Conservation (phyloP, 2,113 vertebrate genomes). For the Speoplatyrhinus poulsoni region DNA sequence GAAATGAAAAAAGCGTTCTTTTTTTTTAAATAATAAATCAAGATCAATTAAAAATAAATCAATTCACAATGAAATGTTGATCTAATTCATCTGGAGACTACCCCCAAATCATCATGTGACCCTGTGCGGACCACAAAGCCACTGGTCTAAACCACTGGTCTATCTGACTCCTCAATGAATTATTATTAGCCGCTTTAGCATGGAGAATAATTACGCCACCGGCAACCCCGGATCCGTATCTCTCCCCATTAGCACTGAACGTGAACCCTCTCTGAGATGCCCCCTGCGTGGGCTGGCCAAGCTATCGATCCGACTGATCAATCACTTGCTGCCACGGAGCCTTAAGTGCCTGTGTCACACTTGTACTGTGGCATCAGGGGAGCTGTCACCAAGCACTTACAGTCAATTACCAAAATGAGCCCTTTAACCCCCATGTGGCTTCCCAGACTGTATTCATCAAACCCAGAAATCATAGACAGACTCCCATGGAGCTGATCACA, state of each 20-base stretch:
- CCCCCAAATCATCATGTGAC: too few relatives aligned
- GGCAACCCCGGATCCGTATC: slow-evolving; percentile 5
- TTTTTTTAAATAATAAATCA: too few relatives aligned
- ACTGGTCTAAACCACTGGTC: too few relatives aligned
- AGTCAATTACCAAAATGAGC: slow-evolving; percentile 81
- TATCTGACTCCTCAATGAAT: not conserved
- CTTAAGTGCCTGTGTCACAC: slow-evolving; percentile 62
- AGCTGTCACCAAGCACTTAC: slow-evolving; percentile 77
- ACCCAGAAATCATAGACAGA: slow-evolving; percentile 52
- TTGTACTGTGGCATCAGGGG: slow-evolving; percentile 68
- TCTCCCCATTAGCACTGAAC: slow-evolving; percentile 43
- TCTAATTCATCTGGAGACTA: too few relatives aligned
- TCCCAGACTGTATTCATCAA: slow-evolving; percentile 40
- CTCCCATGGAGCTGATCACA: slow-evolving; percentile 33
- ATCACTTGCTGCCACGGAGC: slow-evolving; percentile 48
- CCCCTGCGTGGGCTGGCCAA: slow-evolving; percentile 27
- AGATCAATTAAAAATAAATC: too few relatives aligned
- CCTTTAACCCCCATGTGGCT: slow-evolving; percentile 56
- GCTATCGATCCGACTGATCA: slow-evolving; percentile 74
- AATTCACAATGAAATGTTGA: too few relatives aligned
- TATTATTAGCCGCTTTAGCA: slow-evolving; percentile 4
- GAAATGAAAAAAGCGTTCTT: too few relatives aligned
- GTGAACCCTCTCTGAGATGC: slow-evolving; percentile 40
- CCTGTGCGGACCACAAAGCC: too few relatives aligned
- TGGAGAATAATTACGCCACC: slow-evolving; percentile 12